Conservation (phyloP, 2,113 vertebrate species). For the Pituophis catenifer region DNA sequence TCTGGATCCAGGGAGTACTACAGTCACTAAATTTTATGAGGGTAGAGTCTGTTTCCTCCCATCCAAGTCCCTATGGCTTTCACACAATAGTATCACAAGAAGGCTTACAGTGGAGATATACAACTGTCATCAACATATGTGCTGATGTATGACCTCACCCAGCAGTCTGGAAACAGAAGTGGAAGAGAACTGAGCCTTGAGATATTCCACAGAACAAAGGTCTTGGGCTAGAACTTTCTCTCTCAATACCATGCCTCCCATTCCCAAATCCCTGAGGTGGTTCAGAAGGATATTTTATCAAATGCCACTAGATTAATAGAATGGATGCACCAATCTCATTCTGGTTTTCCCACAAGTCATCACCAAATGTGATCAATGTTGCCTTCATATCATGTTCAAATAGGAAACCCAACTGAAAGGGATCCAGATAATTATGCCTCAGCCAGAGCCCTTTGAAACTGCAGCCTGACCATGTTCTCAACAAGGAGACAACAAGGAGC, state of each 20-base stretch:
- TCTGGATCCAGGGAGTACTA: neutral
- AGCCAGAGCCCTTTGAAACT: neutral
- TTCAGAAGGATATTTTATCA: neutral
- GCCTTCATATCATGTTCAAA: neutral
- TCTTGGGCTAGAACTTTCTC: neutral
- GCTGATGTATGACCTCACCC: neutral
- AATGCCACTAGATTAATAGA: neutral
- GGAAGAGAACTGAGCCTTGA: neutral
- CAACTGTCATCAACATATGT: neutral
- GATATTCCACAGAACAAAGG: neutral
- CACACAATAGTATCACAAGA: neutral
- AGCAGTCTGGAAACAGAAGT: neutral
- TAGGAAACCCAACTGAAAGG: neutral
- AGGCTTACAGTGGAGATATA: neutral
- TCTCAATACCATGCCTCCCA: neutral
- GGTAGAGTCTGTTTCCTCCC: neutral
- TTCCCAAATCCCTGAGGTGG: neutral
- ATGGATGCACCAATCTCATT: neutral
- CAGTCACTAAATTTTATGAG: neutral
- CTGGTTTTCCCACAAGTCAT: neutral
- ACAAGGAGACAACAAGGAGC: neutral
- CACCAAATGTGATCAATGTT: neutral
- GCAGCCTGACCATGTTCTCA: neutral
- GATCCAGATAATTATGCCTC: neutral
- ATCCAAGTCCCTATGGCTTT: neutral